Evolutionary conservation across 2,797 vertebrate genomes (phyloP).

Genomic region (Argentina silus): DNA sequence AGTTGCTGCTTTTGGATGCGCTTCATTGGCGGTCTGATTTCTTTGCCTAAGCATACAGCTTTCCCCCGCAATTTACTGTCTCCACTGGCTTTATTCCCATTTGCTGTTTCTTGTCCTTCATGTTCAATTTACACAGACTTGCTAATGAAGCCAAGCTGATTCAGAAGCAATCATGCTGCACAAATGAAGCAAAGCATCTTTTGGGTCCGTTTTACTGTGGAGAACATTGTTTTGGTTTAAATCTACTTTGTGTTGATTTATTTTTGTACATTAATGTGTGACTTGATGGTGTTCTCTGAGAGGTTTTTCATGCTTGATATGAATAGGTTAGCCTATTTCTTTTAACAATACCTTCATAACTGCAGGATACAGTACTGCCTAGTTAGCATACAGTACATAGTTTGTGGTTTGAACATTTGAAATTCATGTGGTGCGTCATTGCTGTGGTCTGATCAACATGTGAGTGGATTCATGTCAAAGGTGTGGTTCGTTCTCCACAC

Average conservation of each 20-base stretch:
- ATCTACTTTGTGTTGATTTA: constrained; percentile 31
- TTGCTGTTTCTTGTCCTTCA: constrained; percentile 53
- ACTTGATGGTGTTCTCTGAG: constrained; percentile 28
- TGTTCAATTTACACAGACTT: constrained; percentile 54
- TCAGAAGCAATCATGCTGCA: constrained; percentile 46
- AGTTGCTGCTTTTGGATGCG: constrained; percentile 54
- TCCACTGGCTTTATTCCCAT: constrained; percentile 19
- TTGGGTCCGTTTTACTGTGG: constrained; percentile 36
- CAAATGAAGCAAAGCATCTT: constrained; percentile 54
- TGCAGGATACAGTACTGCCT: background rate
- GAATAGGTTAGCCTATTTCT: constrained; percentile 32
- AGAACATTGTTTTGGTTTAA: constrained; percentile 32
- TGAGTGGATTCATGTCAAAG: background rate
- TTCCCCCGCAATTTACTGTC: constrained; percentile 44
- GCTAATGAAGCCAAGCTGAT: constrained; percentile 65
- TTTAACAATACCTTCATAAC: background rate
- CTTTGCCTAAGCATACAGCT: constrained; percentile 34
- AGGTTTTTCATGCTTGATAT: constrained; percentile 11
- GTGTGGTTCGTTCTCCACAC: constrained; percentile 30
- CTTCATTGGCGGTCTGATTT: constrained; percentile 53
- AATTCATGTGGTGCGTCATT: constrained; percentile 26
- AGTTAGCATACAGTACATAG: background rate
- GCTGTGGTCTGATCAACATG: constrained; percentile 7
- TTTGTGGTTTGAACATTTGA: background rate
- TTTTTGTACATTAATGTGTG: constrained; percentile 34